A percentile compares a stretch with the other conserved stretches of the same genome.
Evolutionary conservation across 1,140 invertebrate genomes (phyloP).

Genomic region (Drosophila nigrodunni): DNA sequence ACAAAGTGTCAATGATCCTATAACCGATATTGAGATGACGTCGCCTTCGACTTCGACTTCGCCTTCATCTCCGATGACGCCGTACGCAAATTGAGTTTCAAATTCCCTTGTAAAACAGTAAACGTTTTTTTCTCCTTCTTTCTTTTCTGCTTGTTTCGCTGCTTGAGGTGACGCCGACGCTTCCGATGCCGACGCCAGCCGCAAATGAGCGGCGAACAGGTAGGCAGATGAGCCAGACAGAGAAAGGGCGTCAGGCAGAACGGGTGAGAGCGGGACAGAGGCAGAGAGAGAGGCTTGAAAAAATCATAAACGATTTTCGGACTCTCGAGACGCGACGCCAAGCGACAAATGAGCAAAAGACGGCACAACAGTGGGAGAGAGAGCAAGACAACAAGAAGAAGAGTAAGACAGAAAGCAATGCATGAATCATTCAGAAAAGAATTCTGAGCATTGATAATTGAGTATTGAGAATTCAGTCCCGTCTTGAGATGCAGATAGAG

Average conservation of each 20-base stretch:
- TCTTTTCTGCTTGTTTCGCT: too few relatives aligned
- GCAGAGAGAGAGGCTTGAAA: constrained; percentile 2
- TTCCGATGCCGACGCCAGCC: constrained; percentile 35
- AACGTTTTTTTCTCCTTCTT: constrained; percentile 51
- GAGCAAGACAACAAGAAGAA: too few relatives aligned
- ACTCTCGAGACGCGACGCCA: constrained; percentile 22
- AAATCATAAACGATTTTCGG: constrained; percentile 16
- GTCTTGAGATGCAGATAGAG: constrained; percentile 73
- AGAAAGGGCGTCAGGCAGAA: background rate
- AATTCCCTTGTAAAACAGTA: constrained; percentile 80
- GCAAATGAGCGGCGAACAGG: constrained; percentile 42
- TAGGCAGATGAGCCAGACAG: background rate
- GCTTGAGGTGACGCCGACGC: background rate
- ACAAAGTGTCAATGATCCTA: constrained; percentile 82
- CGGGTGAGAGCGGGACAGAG: background rate
- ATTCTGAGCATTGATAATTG: background rate
- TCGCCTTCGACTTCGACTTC: constrained; percentile 7
- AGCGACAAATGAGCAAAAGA: constrained; percentile 25
- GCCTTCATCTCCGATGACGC: constrained; percentile 20
- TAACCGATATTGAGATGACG: constrained; percentile 76
- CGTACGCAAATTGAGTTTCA: constrained; percentile 76
- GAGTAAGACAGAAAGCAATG: background rate
- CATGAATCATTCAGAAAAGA: constrained; percentile 21
- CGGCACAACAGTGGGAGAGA: background rate
- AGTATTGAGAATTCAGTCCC: background rate